These are phyloP conservation scores for Drosophila acutilabella DNA, from an alignment of 2,888 invertebrate genomes.

Conservation along the genomic window DNA sequence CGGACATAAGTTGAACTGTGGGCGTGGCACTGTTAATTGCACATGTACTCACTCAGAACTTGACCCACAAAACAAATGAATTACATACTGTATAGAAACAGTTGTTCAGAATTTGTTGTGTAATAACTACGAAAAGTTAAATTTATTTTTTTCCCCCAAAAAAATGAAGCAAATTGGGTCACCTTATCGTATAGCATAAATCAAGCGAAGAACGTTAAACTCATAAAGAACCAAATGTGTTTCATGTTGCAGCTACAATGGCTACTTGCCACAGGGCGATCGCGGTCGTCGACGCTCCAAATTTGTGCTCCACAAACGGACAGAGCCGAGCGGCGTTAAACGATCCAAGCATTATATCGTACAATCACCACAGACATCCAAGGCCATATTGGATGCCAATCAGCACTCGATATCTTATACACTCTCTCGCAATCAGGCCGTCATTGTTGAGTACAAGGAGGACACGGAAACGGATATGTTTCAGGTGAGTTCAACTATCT, in stretches of 20 bases:
- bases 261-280: conserved; percentile 96
- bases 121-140: conserved; percentile 38
- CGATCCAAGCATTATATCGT: conserved; percentile 98
- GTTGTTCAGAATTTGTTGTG: conserved; percentile 20
- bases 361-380: conserved; percentile 96
- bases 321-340: conserved; percentile 95
- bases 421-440: conserved; percentile 97
- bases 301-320: conserved; percentile 94
- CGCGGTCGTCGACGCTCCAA: conserved; percentile 97
- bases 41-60: conserved; percentile 61
- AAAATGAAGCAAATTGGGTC: conserved; percentile 12
- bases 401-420: conserved; percentile 99
- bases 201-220: conserved; percentile 26
- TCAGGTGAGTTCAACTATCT: conserved; percentile 90
- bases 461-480: conserved; percentile 99
- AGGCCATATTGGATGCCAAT: conserved; percentile 96
- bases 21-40: conserved; percentile 49
- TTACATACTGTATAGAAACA: conserved; percentile 18
- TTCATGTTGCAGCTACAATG: conserved; percentile 93
- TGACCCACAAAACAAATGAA: conserved; percentile 65
- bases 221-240: conserved; percentile 19
- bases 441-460: conserved; percentile 98
- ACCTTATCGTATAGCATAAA: conserved; percentile 32
- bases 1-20: background rate
- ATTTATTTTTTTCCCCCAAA: conserved; percentile 8